These are phyloP conservation scores for Falco rusticolus DNA, from an alignment of 2,797 vertebrate species.

Conservation along the genomic window DNA sequence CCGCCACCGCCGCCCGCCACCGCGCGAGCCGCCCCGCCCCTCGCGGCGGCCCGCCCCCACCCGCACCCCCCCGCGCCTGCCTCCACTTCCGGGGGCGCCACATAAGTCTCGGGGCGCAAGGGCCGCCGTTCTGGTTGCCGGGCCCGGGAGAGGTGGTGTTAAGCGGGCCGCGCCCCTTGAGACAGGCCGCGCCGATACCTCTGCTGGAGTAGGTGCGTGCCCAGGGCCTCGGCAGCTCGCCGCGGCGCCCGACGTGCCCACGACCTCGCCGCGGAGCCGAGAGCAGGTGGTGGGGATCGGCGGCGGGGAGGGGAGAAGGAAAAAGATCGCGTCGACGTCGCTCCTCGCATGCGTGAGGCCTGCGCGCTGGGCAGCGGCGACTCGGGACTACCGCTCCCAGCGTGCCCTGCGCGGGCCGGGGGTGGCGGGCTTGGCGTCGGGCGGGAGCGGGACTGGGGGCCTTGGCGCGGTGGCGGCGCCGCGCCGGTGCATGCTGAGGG, in stretches of 20 bases:
- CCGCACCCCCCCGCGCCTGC: not conserved
- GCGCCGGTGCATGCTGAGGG: no score
- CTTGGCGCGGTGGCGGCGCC: fast-evolving
- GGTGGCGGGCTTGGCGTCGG: fast-evolving
- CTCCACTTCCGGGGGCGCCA: slow-evolving; percentile 70
- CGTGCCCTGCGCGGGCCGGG: fast-evolving
- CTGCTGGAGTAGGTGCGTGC: not conserved
- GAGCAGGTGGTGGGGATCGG: not conserved
- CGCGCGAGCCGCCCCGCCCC: not conserved
- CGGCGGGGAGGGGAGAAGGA: not conserved
- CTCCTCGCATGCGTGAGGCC: not conserved
- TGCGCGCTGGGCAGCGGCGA: fast-evolving
- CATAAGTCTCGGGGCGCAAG: slow-evolving; percentile 44
- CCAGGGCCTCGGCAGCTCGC: no score
- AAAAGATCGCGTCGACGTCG: not conserved
- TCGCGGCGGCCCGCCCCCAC: not conserved
- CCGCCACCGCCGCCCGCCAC: no score
- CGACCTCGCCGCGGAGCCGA: not conserved
- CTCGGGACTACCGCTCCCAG: not conserved
- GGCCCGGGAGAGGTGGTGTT: no score
- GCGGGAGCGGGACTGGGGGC: not conserved
- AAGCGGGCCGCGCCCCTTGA: no score
- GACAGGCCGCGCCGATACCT: not conserved
- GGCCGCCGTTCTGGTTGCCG: fast-evolving
- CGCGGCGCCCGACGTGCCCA: no score